Base-by-base conservation (phyloP, 2,113 vertebrate species). In the Sander vitreus region DNA sequence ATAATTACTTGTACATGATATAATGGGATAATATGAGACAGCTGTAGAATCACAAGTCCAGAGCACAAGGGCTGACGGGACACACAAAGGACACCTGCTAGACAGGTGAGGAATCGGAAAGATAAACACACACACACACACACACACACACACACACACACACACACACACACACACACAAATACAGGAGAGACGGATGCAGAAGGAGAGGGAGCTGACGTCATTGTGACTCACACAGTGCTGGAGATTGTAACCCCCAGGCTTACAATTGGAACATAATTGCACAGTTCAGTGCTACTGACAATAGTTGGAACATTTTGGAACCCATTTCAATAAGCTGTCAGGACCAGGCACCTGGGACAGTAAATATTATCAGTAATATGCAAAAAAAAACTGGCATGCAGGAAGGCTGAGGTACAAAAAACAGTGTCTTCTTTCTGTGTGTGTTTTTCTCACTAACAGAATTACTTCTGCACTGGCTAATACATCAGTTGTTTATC, bases 261-360 rank as follows among this genome's bases (percentile, higher is more conserved):
- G 81, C 60, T 83, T 54, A 73, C 81, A 85, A 39, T 77, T 57
- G 78, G 76, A 68, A 85, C 88, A 92, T 86, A 84, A 91, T 85
- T 86, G 85, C 87, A 89, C 79, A 88, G 84, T 84, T 92, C 81
- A 85, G 79, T 73, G 81, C 45, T 71, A 67, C 76, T 77, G 79
- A 89, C 85, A 85, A 86, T 83, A 80, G 78, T 78, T 9, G 4
- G 36, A 76, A 39, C 82, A 70, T 83, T 90, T 87, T 19, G 54
- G 43, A 90, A 72, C 21, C 64, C 54, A 86, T 88, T 85, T 78
- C 51, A 89, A 86, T 86, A 80, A 87, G 78, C 68, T 80, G 81
- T 86, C 73, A 69, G 73, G 50, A 36, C 39, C 54, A 85, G 3
- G 50, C 80, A 85, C 80, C 80, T 80, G 73, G 78, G 83, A 87